Percentiles rank a stretch among this genome's conserved stretches.
These are phyloP conservation scores for Trisateles emortualis DNA, from an alignment of 2,888 invertebrate genomes.

Conservation along the genomic window DNA sequence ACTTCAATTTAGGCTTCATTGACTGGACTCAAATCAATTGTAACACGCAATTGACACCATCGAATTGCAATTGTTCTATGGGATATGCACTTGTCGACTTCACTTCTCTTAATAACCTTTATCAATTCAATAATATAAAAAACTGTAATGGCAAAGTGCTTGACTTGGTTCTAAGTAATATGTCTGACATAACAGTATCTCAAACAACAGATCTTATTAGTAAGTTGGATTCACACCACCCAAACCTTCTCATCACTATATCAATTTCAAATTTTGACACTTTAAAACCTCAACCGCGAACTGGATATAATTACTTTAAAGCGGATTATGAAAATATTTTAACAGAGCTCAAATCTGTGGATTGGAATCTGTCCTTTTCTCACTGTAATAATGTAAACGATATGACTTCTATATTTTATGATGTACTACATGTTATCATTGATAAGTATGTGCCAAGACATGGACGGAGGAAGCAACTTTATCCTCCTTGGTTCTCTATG, in stretches of 20 bases:
- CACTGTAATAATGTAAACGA: background rate
- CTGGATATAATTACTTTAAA: conserved; percentile 3
- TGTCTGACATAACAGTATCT: background rate
- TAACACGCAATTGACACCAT: background rate
- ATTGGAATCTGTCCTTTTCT: background rate
- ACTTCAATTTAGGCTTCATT: conserved; percentile 2
- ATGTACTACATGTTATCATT: background rate
- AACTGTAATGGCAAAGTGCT: conserved; percentile 1
- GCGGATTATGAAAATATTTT: background rate
- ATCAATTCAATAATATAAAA: conserved; percentile 2
- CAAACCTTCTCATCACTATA: conserved; percentile 2
- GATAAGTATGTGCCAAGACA: background rate
- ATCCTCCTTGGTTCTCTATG: background rate
- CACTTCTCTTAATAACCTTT: background rate
- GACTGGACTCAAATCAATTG: conserved; percentile 1
- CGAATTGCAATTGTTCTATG: conserved; percentile 4
- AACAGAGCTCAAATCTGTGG: background rate
- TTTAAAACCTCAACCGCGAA: background rate
- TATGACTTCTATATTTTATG: background rate
- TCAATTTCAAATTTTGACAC: background rate
- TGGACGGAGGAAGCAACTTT: background rate
- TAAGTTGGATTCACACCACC: conserved; percentile 9
- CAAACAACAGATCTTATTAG: background rate
- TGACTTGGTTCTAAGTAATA: conserved; percentile 8
- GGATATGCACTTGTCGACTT: conserved; percentile 7